Base-by-base conservation (phyloP, 2,888 invertebrate genomes). In the Adelognathus sp. region DNA sequence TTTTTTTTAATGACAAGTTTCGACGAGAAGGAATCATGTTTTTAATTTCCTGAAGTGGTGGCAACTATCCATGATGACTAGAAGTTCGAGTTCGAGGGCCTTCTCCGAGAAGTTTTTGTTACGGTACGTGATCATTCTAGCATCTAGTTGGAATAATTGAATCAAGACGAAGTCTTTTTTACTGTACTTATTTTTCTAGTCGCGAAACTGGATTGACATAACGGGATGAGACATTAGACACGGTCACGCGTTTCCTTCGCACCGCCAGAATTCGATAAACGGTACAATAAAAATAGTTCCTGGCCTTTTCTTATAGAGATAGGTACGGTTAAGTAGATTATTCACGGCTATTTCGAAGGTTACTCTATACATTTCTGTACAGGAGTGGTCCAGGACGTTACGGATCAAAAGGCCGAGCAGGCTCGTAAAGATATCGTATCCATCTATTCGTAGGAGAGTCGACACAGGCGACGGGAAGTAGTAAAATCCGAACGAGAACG, bases 401-500 rank as follows among this genome's bases (percentile, higher is more conserved):
- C 7, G 31, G 50, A 14, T n/a, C 27, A 16, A 18, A 46, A 44
- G 11, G 3, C 18, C 39, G 27, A 52, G 54, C 39, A 41, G 21
- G 31, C 33, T 14, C 14, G 9, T n/a, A 14, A 24, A 46, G 56
- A 70, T 70, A 70, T 16, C 33, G 44, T 21, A 56, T 69, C 16
- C 56, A 27, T 21, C 4, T 60, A 24, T 27, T 24, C 7, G 41
- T 3, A 58, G 33, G 6, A 11, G 16, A 52, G 27, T 52, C 29
- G 54, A 52, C 24, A 67, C 11, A 39, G 39, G 44, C 56, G 50
- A 70, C 50, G 39, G 50, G 60, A 70, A 70, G 60, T 70, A 60
- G 60, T 70, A 70, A 70, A 70, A 70, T 50, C 9, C 52, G 60
- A 61, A 52, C 21, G 70, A 67, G 29, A 33, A 52, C 27, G 56